These are phyloP conservation scores for Rambutsinella grinnellia DNA, from an alignment of 2,888 invertebrate species.

Conservation along the genomic window DNA sequence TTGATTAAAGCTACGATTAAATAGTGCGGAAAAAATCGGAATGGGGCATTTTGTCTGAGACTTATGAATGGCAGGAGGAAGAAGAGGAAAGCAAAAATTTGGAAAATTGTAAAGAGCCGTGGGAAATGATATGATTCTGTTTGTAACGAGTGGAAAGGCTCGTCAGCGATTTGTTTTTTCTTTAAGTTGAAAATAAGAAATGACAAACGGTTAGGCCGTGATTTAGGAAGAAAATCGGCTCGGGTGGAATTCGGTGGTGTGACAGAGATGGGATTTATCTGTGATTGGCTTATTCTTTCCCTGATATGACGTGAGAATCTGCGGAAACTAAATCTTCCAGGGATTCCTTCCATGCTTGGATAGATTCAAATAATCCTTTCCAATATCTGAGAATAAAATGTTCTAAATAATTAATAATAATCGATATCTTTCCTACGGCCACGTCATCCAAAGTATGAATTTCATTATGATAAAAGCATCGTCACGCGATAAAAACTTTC, in stretches of 20 bases:
- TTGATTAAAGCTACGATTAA: neutral
- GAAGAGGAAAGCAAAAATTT: conserved; percentile 6
- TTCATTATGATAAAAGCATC: neutral
- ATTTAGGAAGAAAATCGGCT: neutral
- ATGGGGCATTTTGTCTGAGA: neutral
- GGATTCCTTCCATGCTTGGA: neutral
- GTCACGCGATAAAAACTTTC: neutral
- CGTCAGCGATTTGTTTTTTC: neutral
- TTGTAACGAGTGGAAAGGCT: conserved; percentile 4
- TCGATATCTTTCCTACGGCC: neutral
- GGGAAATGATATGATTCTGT: too few relatives aligned
- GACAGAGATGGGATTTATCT: too few relatives aligned
- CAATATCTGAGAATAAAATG: too few relatives aligned
- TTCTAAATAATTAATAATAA: neutral
- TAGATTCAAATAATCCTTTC: neutral
- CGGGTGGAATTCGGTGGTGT: neutral
- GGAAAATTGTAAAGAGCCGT: too few relatives aligned
- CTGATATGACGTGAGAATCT: neutral
- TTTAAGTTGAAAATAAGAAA: conserved; percentile 5
- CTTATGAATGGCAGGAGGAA: conserved; percentile 3
- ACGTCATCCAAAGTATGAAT: neutral
- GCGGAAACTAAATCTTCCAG: conserved; percentile 4
- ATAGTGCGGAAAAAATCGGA: neutral
- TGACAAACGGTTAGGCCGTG: neutral
- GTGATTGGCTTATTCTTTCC: neutral